Base-by-base conservation (phyloP, 1,140 invertebrate genomes). In the Elysia chlorotica region DNA sequence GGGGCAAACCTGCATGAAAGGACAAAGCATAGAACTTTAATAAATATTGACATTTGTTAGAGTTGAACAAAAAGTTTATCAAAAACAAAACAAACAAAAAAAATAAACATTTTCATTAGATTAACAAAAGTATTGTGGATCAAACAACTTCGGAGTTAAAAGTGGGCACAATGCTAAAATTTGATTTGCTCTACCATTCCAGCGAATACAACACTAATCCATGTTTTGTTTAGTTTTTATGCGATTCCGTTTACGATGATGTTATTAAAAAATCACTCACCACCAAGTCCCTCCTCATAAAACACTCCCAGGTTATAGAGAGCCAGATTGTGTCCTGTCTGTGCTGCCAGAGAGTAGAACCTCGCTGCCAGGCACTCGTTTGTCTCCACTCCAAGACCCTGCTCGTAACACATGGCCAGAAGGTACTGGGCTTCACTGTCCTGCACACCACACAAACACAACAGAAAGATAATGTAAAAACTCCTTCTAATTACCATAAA, bases 321-420 rank as follows among this genome's bases (percentile, higher is more conserved):
- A 3, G 85, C 83, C 1, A 78, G 79, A 63, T 78, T 73, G 76
- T 86, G 81, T 0, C 83, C 84, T 31, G 30, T 57, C 17, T 73
- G 33, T n/a, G 82, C 80, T 23, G 80, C 78, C 25, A 79, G 36
- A 6, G 74, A 67, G 71, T 81, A 86, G 4, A 83, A 35, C 6
- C 81, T 75, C 14, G 78, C 80, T 36, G 84, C 84, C 59, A 75
- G 73, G 57, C 77, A 78, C 30, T 80, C 75, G 67, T 83, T 77
- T 6, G 74, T 63, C 25, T 81, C 74, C 30, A 83, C 78, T 25
- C 85, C 85, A 76, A 71, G 82, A 2, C 85, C 84, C 70, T 84
- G 77, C 75, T 85, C 84, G 74, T 83, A 82, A 65, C 85, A 86
- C 4, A 85, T 67, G 2, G 80, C 85, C 28, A 86, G 75, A 67